Evolutionary conservation across 2,888 invertebrate species (phyloP).

Genomic region (Sminthurides aquaticus): DNA sequence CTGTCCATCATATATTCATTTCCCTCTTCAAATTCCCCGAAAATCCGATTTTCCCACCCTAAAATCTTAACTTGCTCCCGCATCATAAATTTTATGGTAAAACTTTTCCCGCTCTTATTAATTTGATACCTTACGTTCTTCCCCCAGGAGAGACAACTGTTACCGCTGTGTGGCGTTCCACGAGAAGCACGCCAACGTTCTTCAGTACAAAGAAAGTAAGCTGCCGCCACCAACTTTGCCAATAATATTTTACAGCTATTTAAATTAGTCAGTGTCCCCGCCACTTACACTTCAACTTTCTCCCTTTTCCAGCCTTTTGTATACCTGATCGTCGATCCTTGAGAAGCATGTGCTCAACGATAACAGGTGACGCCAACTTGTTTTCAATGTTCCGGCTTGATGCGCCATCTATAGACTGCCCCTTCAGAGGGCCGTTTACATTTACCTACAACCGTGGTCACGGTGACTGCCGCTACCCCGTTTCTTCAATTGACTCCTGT

Average conservation of each 20-base stretch:
- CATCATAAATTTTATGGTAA: not conserved
- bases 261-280: no score
- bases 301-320: slow-evolving; percentile 38
- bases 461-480: slow-evolving; percentile 80
- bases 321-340: slow-evolving; percentile 36
- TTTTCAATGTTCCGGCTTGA: slow-evolving; percentile 85
- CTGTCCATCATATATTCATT: no score
- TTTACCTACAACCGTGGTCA: slow-evolving; percentile 88
- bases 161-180: slow-evolving; percentile 92
- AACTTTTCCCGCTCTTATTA: not conserved
- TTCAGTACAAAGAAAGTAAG: slow-evolving; percentile 97
- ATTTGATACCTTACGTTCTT: not conserved
- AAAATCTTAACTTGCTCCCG: no score
- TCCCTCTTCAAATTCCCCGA: no score
- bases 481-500: slow-evolving; percentile 86
- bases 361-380: slow-evolving; percentile 69
- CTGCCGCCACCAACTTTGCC: no score
- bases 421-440: slow-evolving; percentile 77
- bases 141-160: slow-evolving; percentile 50
- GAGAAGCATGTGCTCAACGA: slow-evolving; percentile 35
- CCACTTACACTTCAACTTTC: no score
- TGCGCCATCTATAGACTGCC: slow-evolving; percentile 80
- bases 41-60: no score
- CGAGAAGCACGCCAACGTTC: slow-evolving; percentile 86
- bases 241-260: no score